A percentile compares a stretch with the other conserved stretches of the same genome.
Conservation (phyloP, 2,797 vertebrate genomes). For the Hoplostethus atlanticus region DNA sequence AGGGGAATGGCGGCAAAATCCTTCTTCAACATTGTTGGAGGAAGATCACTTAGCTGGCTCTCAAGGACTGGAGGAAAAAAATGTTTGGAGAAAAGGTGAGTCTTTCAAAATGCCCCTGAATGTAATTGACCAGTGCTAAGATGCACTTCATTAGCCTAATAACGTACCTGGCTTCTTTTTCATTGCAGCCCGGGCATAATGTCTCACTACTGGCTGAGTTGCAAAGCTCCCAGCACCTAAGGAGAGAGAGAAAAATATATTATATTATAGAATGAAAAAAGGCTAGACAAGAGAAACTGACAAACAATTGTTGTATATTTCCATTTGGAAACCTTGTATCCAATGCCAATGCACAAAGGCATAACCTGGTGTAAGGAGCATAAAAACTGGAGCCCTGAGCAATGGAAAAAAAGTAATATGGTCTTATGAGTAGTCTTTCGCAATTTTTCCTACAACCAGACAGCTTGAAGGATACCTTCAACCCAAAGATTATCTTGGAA, state of each 20-base stretch:
- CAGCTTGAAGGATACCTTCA: too few relatives aligned
- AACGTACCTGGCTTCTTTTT: constrained; percentile 82
- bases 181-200: constrained; percentile 79
- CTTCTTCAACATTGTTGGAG: constrained; percentile 86
- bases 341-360: too few relatives aligned
- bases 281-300: too few relatives aligned
- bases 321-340: too few relatives aligned
- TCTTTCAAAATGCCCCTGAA: not conserved
- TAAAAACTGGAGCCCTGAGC: too few relatives aligned
- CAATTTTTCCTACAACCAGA: too few relatives aligned
- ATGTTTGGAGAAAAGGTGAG: not conserved
- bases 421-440: too few relatives aligned
- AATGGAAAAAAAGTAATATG: too few relatives aligned
- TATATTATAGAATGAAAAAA: not conserved
- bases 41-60: constrained; percentile 89
- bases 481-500: too few relatives aligned
- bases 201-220: constrained; percentile 78
- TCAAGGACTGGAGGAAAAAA: constrained; percentile 70
- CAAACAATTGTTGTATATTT: too few relatives aligned
- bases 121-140: not conserved
- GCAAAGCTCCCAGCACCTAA: constrained; percentile 73
- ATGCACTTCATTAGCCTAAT: not conserved
- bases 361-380: too few relatives aligned
- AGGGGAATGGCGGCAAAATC: constrained; percentile 87
- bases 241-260: constrained; percentile 12